These are phyloP conservation scores for Himalopsyche japonica DNA, from an alignment of 2,888 invertebrate genomes.

Conservation along the genomic window DNA sequence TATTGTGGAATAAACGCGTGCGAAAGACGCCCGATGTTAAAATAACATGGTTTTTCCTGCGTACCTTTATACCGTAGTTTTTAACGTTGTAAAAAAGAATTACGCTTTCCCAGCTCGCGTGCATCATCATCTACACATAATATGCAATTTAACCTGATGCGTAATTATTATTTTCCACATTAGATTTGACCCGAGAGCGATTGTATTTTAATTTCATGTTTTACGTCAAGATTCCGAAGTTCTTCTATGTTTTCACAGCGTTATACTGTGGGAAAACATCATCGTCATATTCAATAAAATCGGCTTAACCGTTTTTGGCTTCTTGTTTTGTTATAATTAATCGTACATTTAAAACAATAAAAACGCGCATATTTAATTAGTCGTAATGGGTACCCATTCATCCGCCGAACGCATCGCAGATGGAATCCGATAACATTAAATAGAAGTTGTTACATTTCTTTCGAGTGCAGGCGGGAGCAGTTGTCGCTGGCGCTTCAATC, in stretches of 20 bases:
- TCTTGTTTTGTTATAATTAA: not conserved
- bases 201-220: conserved; percentile 6
- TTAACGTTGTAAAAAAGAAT: not conserved
- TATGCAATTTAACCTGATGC: not conserved
- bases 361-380: conserved; percentile 19
- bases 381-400: conserved; percentile 7
- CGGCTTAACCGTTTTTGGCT: conserved; percentile 2
- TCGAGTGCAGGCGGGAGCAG: conserved; percentile 1
- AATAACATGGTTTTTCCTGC: not conserved
- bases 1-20: not conserved
- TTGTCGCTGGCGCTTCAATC: conserved; percentile 8
- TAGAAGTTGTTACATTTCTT: conserved; percentile 9
- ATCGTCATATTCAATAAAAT: conserved; percentile 16
- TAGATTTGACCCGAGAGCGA: conserved; percentile 4
- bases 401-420: conserved; percentile 12
- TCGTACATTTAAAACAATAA: conserved; percentile 7
- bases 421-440: conserved; percentile 30
- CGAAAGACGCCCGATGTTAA: not conserved
- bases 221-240: not conserved
- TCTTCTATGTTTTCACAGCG: conserved; percentile 8
- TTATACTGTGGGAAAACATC: conserved; percentile 14
- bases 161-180: conserved; percentile 6
- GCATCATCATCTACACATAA: not conserved
- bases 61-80: not conserved
- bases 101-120: conserved; percentile 8